Conservation (phyloP, 2,888 invertebrate genomes). For the Dryobotodes eremita region DNA sequence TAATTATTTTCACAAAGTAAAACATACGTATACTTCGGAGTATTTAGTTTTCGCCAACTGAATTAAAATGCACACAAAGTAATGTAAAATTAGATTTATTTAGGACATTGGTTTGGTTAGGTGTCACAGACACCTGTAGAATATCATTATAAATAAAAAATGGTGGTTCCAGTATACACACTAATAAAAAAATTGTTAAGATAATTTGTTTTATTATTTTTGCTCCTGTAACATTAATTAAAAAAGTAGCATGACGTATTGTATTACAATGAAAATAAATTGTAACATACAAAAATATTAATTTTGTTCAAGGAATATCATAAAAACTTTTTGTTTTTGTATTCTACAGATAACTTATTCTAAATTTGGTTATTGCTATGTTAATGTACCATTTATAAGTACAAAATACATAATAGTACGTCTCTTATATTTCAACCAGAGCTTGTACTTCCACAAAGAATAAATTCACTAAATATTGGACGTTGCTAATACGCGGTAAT, state of each 20-base stretch:
- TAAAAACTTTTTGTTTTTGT: not conserved
- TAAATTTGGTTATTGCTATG: constrained; percentile 21
- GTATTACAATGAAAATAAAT: constrained; percentile 1
- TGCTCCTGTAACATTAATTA: constrained; percentile 9
- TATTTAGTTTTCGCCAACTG: constrained; percentile 41
- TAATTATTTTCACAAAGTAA: constrained; percentile 40
- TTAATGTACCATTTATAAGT: constrained; percentile 18
- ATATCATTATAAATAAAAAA: constrained; percentile 66
- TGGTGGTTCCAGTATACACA: constrained; percentile 76
- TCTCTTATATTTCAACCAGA: constrained; percentile 12
- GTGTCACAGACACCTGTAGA: constrained; percentile 67
- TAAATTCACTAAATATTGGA: constrained; percentile 30
- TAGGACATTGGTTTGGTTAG: constrained; percentile 76
- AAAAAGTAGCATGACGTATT: constrained; percentile 20
- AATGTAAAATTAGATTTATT: constrained; percentile 68
- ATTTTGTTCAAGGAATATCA: constrained; percentile 42
- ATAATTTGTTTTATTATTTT: constrained; percentile 65
- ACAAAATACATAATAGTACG: constrained; percentile 22
- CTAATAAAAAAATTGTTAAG: constrained; percentile 74
- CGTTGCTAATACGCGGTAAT: constrained; percentile 30
- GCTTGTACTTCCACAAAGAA: constrained; percentile 25
- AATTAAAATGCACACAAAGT: constrained; percentile 65
- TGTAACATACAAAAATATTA: constrained; percentile 11
- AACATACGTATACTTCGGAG: constrained; percentile 42
- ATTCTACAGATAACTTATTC: not conserved